phyloP scores from a whole-genome alignment of 2,113 vertebrate genomes.

The Anthoscopus minutus region DNA sequence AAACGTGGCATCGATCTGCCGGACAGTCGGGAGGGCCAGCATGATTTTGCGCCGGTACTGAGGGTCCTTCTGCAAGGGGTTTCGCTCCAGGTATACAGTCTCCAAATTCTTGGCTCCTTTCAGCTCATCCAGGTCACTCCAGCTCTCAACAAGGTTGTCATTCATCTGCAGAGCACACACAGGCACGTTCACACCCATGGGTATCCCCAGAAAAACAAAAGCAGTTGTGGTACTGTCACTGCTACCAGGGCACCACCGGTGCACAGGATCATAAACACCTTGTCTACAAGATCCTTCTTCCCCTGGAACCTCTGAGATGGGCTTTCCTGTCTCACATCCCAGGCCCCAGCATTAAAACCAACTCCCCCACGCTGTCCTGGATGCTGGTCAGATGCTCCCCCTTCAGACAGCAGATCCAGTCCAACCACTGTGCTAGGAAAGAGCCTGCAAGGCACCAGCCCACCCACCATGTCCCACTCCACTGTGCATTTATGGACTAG shows the following conservation, averaged over 20 bases:
- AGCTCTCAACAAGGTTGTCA: constrained; percentile 93
- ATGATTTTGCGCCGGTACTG: constrained; percentile 97
- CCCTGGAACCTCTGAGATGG: not conserved
- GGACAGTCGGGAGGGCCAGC: constrained; percentile 89
- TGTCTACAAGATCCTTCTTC: not conserved
- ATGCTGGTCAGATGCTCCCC: not conserved
- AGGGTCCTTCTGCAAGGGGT: constrained; percentile 94
- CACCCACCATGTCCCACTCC: not conserved
- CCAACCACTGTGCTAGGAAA: not conserved
- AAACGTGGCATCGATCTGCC: constrained; percentile 96
- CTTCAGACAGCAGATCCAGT: not conserved
- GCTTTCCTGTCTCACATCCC: not conserved
- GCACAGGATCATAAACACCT: fast-evolving
- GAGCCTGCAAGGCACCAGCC: not conserved
- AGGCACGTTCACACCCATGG: not conserved
- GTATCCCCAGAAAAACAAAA: not conserved
- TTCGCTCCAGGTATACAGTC: constrained; percentile 94
- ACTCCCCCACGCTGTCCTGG: fast-evolving
- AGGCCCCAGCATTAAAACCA: not conserved
- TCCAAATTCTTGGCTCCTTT: constrained; percentile 88
- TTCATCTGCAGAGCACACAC: constrained; percentile 83
- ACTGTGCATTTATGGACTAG: not conserved
- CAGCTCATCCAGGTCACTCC: constrained; percentile 94
- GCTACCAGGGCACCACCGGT: fast-evolving
- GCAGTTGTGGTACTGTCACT: fast-evolving